phyloP scores from a whole-genome alignment of 53 echinoderm and acorn worm species.

The Arbacia lixula region DNA sequence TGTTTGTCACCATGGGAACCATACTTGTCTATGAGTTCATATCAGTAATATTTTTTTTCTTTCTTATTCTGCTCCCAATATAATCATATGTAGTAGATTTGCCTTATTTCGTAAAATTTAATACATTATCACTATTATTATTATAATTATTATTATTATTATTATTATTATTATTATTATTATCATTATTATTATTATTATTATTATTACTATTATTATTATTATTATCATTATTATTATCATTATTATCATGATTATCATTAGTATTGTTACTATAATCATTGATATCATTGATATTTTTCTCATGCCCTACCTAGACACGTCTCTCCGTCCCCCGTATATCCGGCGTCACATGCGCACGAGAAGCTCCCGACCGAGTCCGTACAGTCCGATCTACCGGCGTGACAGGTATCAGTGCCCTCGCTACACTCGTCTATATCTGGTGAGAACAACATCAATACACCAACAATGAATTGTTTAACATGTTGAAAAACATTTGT shows the following conservation, averaged over 20 bases:
- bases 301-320: neutral
- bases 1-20: no score
- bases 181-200: constrained; percentile 7
- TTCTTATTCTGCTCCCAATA: no score
- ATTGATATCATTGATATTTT: neutral
- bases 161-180: neutral
- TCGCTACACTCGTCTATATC: constrained; percentile 64
- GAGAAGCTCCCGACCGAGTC: constrained; percentile 54
- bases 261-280: neutral
- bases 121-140: neutral
- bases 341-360: constrained; percentile 55
- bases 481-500: no score
- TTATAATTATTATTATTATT: neutral
- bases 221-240: constrained; percentile 14
- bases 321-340: constrained; percentile 53
- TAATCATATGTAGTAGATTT: no score
- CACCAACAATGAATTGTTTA: neutral
- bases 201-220: constrained; percentile 5
- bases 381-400: neutral
- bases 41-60: no score
- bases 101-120: no score
- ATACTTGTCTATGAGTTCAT: no score
- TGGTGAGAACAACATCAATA: neutral
- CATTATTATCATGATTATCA: constrained; percentile 14
- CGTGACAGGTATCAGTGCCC: constrained; percentile 54